phyloP scores from a whole-genome alignment of 1,140 invertebrate genomes.

The Eupeodes corollae region DNA sequence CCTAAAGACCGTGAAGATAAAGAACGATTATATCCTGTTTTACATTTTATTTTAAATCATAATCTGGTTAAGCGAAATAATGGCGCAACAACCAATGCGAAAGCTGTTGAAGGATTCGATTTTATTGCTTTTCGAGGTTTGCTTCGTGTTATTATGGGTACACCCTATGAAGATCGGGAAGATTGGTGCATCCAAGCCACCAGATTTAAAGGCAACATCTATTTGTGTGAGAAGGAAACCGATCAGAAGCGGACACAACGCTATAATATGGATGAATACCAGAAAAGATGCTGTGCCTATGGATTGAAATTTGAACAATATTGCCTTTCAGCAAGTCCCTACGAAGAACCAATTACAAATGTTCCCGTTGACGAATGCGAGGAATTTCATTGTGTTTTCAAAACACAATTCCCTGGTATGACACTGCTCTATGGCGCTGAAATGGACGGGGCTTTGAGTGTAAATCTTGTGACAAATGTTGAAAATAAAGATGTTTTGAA shows the following conservation, averaged over 20 bases:
- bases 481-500: not conserved
- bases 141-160: constrained; percentile 50
- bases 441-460: constrained; percentile 44
- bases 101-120: constrained; percentile 31
- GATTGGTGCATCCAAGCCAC: constrained; percentile 57
- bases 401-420: constrained; percentile 40
- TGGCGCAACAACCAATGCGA: not conserved
- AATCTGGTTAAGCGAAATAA: constrained; percentile 22
- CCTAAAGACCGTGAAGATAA: constrained; percentile 23
- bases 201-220: constrained; percentile 54
- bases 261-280: constrained; percentile 37
- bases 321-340: constrained; percentile 27
- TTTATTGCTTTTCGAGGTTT: constrained; percentile 60
- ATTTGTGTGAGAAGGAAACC: constrained; percentile 57
- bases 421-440: constrained; percentile 49
- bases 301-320: constrained; percentile 75
- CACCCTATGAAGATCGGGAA: constrained; percentile 54
- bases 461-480: not conserved
- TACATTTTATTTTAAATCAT: constrained; percentile 40
- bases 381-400: constrained; percentile 48
- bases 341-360: not conserved
- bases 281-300: constrained; percentile 51
- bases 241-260: constrained; percentile 41
- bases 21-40: constrained; percentile 37
- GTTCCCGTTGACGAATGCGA: constrained; percentile 47